phyloP scores from a whole-genome alignment of 2,797 vertebrate species.

The Pseudopleuronectes americanus region DNA sequence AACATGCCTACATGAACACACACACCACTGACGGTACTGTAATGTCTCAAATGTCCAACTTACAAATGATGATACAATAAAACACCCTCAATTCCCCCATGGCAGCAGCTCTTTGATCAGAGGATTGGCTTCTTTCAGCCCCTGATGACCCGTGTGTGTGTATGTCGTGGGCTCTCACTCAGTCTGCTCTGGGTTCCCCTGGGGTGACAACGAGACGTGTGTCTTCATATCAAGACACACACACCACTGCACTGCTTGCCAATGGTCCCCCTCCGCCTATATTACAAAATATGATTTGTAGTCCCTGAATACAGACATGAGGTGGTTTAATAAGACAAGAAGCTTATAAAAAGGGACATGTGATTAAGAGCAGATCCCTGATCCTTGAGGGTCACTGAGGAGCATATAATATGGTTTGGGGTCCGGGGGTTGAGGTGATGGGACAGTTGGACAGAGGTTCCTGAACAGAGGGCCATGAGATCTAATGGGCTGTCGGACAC shows the following conservation, averaged over 20 bases:
- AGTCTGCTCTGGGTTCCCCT: constrained; percentile 57
- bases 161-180: constrained; percentile 12
- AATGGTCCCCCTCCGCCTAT: constrained; percentile 54
- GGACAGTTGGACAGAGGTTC: constrained; percentile 59
- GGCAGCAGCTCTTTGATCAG: constrained; percentile 76
- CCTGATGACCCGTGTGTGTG: constrained; percentile 44
- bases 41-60: constrained; percentile 49
- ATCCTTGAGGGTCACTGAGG: constrained; percentile 62
- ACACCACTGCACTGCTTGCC: constrained; percentile 36
- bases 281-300: constrained; percentile 83
- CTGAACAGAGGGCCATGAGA: constrained; percentile 43
- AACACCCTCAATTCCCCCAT: constrained; percentile 52
- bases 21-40: constrained; percentile 19
- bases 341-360: constrained; percentile 77
- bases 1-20: constrained; percentile 18
- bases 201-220: constrained; percentile 75
- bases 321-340: constrained; percentile 79
- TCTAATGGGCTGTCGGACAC: constrained; percentile 49
- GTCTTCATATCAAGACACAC: constrained; percentile 66
- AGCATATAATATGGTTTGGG: constrained; percentile 55
- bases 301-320: constrained; percentile 71
- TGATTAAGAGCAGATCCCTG: constrained; percentile 82
- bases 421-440: constrained; percentile 3
- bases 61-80: constrained; percentile 58
- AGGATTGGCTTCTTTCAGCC: constrained; percentile 58